Conservation (phyloP, 2,797 vertebrate genomes). For the Catamblyrhynchus diadema region DNA sequence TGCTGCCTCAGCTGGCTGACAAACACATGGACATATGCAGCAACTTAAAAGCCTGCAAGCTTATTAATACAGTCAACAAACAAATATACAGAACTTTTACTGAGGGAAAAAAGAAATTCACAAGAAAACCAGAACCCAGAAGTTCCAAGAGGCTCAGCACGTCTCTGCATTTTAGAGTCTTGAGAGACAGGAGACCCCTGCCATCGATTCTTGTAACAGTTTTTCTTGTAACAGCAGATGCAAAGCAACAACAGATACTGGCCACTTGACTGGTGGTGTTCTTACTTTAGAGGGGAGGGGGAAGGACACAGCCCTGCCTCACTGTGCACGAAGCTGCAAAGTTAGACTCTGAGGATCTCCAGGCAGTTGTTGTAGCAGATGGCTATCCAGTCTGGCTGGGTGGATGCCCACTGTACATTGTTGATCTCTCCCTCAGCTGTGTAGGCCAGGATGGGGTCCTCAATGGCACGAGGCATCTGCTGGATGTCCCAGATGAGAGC, state of each 20-base stretch:
- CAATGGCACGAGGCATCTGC: constrained; percentile 97
- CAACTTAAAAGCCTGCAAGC: constrained; percentile 64
- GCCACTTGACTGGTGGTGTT: constrained; percentile 73
- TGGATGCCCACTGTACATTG: constrained; percentile 99
- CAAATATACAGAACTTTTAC: constrained; percentile 76
- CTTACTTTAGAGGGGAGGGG: constrained; percentile 72
- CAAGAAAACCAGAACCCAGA: constrained; percentile 67
- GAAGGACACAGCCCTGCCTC: constrained; percentile 62
- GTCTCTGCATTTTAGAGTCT: constrained; percentile 64
- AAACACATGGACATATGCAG: constrained; percentile 52
- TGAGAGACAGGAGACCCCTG: constrained; percentile 47
- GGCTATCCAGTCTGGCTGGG: constrained; percentile 98
- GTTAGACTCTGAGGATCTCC: constrained; percentile 95
- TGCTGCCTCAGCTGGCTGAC: constrained; percentile 64
- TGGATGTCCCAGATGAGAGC: constrained; percentile 99
- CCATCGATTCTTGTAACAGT: constrained; percentile 65
- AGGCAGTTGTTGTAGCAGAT: constrained; percentile 99
- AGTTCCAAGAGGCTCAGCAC: constrained; percentile 68
- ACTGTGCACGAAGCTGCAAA: background rate
- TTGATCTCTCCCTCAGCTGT: constrained; percentile 98
- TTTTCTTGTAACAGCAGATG: constrained; percentile 74
- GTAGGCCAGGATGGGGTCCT: constrained; percentile 98
- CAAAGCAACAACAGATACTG: constrained; percentile 78
- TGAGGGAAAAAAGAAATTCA: constrained; percentile 15
- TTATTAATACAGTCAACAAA: constrained; percentile 72